Evolutionary conservation across 1,140 invertebrate genomes (phyloP), one percentile per base, ranked within the genome.

Genomic region (Drosophila teissieri): DNA sequence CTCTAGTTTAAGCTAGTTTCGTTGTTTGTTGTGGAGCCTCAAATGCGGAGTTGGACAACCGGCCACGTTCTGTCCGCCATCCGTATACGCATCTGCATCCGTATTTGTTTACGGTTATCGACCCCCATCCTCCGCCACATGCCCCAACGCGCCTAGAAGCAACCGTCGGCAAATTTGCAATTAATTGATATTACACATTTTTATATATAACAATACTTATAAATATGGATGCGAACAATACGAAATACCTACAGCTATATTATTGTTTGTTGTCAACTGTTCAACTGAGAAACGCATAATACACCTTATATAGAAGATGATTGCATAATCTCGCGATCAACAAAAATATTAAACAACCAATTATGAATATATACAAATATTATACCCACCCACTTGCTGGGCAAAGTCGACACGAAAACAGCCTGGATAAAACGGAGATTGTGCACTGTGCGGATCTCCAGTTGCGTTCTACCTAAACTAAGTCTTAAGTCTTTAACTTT

Each of bases 401-500:
- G 24, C 42, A 34, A 24, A 36, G 44, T 37, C 22, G 45, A 36
- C 48, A 12, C 34, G 5, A 12, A 74, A n/a, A 34, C 31, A 10
- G 31, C 31, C 31, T 31, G 31, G 7, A 31, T 8, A 5, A 61
- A 40, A 14, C 24, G 34, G 36, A 72, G 31, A 19, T 49, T 11
- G 44, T 51, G 36, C 49, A 40, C 19, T 15, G 54, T 54, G 37
- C 31, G n/a, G 40, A 31, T 73, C 63, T 68, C 63, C 54, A 73
- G 49, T 56, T 62, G 58, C 58, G 65, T 75, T 75, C 52, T 70
- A 56, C 52, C 72, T 40, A 72, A 56, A 53, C 45, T 73, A 73
- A 61, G 72, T 67, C 42, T 54, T 67, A 76, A 67, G 73, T 60
- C 54, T 52, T 4, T 48, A 57, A 73, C 12, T 27, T 14, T 36